Evolutionary conservation across 2,797 vertebrate genomes (phyloP).

Genomic region (Chrosomus eos): DNA sequence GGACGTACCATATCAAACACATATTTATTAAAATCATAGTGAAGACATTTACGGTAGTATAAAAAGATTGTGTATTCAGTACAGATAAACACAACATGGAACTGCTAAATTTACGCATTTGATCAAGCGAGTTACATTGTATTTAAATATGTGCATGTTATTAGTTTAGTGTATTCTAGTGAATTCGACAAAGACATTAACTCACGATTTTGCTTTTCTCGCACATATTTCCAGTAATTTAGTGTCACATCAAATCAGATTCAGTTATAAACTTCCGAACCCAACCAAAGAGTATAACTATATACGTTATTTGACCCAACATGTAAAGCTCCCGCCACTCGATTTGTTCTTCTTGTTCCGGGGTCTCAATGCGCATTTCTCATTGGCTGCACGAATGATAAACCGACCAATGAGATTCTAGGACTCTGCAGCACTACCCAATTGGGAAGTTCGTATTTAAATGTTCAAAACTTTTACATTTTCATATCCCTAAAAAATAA

Average conservation of each 20-base stretch:
- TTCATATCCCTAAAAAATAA: not conserved
- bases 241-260: no score
- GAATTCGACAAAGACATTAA: not conserved
- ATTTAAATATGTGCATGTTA: not conserved
- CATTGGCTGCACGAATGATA: slow-evolving; percentile 19
- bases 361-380: not conserved
- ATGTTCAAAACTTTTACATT: not conserved
- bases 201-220: slow-evolving; percentile 76
- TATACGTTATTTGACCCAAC: no score
- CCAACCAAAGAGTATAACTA: no score
- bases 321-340: slow-evolving; percentile 24
- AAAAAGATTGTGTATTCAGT: not conserved
- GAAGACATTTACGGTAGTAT: not conserved
- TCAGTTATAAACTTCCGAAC: not conserved
- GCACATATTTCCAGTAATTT: slow-evolving; percentile 63
- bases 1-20: not conserved
- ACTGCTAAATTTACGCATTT: not conserved
- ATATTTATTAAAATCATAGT: not conserved
- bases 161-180: not conserved
- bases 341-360: slow-evolving; percentile 13
- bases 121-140: not conserved
- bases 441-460: not conserved
- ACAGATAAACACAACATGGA: not conserved
- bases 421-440: not conserved
- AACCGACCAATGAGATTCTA: slow-evolving; percentile 20